phyloP scores from a whole-genome alignment of 2,113 vertebrate species.

The Colistium nudipinnis region DNA sequence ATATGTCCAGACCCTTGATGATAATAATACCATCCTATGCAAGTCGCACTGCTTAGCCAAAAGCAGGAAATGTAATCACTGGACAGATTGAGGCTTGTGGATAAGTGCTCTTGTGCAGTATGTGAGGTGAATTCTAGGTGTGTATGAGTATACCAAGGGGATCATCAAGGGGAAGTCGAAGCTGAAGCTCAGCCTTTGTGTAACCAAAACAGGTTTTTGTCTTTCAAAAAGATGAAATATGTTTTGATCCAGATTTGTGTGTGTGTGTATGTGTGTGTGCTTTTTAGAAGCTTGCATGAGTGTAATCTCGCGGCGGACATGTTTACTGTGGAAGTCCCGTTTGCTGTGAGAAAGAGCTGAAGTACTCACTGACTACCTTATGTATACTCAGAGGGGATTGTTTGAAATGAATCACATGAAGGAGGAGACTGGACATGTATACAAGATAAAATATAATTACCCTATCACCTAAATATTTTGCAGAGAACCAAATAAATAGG shows the following conservation, averaged over 20 bases:
- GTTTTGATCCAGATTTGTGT: slow-evolving; percentile 50
- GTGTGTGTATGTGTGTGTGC: no score
- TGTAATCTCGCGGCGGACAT: slow-evolving; percentile 57
- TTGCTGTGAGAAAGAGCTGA: slow-evolving; percentile 59
- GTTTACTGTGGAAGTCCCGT: slow-evolving; percentile 68
- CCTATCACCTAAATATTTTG: slow-evolving; percentile 79
- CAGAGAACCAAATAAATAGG: slow-evolving; percentile 76
- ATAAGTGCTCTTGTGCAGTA: slow-evolving; percentile 50
- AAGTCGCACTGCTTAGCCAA: slow-evolving; percentile 43
- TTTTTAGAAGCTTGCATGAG: slow-evolving; percentile 61
- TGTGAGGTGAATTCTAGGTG: slow-evolving; percentile 54
- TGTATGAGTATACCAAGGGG: slow-evolving; percentile 30
- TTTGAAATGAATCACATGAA: slow-evolving; percentile 78
- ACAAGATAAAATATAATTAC: slow-evolving; percentile 81
- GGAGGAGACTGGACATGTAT: slow-evolving; percentile 69
- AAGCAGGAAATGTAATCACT: slow-evolving; percentile 63
- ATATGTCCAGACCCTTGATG: slow-evolving; percentile 59
- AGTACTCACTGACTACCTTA: slow-evolving; percentile 74
- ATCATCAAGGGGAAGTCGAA: slow-evolving; percentile 30
- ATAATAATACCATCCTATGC: slow-evolving; percentile 64
- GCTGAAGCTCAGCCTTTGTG: slow-evolving; percentile 39
- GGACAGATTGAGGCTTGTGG: slow-evolving; percentile 37
- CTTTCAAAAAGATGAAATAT: slow-evolving; percentile 52
- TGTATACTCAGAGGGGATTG: slow-evolving; percentile 71
- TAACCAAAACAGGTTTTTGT: slow-evolving; percentile 49